These are phyloP conservation scores for Rhinoraja longicauda DNA, from an alignment of 2,797 vertebrate species.

Conservation along the genomic window DNA sequence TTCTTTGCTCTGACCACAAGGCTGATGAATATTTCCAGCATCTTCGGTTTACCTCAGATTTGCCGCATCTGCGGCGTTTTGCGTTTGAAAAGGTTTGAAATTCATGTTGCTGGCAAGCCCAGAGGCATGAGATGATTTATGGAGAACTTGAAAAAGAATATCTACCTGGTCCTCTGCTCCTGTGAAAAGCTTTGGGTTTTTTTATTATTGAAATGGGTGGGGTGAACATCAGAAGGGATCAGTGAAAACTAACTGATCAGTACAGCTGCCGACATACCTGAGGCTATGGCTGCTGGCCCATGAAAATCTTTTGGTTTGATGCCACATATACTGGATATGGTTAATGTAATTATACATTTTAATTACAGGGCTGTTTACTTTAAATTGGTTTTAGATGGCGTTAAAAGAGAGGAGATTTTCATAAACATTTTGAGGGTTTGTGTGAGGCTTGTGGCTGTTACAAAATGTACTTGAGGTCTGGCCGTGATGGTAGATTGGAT, in stretches of 20 bases:
- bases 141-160: constrained; percentile 23
- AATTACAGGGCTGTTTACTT: background rate
- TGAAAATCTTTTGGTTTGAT: background rate
- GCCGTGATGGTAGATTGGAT: background rate
- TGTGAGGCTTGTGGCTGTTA: background rate
- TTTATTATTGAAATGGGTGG: background rate
- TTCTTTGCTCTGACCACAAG: too few species aligned
- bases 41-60: too few species aligned
- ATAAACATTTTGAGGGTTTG: background rate
- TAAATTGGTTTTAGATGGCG: background rate
- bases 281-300: background rate
- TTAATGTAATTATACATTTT: background rate
- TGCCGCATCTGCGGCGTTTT: too few species aligned
- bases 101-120: constrained; percentile 5
- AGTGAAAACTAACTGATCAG: background rate
- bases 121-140: background rate
- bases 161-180: background rate
- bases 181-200: background rate
- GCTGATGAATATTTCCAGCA: too few species aligned
- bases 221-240: background rate
- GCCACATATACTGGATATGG: background rate
- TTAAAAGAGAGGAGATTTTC: background rate
- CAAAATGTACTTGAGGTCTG: background rate
- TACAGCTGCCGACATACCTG: constrained; percentile 10
- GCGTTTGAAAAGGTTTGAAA: constrained; percentile 21